Evolutionary conservation across 2,888 invertebrate species (phyloP), one percentile per base, ranked within the genome.

Genomic region (Cordilura impudica): DNA sequence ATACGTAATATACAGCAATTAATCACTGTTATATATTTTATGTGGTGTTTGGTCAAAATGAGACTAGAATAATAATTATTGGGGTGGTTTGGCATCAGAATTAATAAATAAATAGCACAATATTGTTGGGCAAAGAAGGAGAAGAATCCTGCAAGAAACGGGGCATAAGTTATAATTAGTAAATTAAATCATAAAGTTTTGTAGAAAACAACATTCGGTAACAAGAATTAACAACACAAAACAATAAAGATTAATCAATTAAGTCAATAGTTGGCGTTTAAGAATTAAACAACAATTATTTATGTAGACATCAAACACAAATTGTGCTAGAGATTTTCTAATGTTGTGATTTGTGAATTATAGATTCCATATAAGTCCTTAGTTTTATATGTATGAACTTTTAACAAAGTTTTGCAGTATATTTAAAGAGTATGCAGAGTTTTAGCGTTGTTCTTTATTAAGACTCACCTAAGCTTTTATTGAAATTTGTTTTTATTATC

Each of bases 1-100:
- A 2, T 26, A 26, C 23, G 19, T 60, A 60, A 47, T 56, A 21
- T 21, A 51, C 49, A 23, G 18, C 58, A 60, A 70, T 70, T 70
- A 70, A 70, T 70, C 60, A 70, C 35, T 49, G n/a, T 21, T 58
- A 21, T 19, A 31, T 47, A 19, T 12, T 43, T 12, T 8, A 31
- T 60, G 23, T 51, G 4, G 5, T 14, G n/a, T 7, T 7, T 6
- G 47, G 39, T 18, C 49, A 39, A 23, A 18, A 51, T 49, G 58
- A 19, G 26, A 19, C 39, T 26, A 0, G 39, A 61, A 61, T 53
- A 53, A 61, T 58, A 47, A 56, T 43, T 51, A 61, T 39, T 26
- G 26, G 16, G n/a, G 6, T 31, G 12, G n/a, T n/a, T n/a, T n/a
- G n/a, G n/a, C n/a, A n/a, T n/a, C n/a, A n/a, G n/a, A 45, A 56